phyloP scores from a whole-genome alignment of 2,113 vertebrate species.

The Epinephelus lanceolatus region DNA sequence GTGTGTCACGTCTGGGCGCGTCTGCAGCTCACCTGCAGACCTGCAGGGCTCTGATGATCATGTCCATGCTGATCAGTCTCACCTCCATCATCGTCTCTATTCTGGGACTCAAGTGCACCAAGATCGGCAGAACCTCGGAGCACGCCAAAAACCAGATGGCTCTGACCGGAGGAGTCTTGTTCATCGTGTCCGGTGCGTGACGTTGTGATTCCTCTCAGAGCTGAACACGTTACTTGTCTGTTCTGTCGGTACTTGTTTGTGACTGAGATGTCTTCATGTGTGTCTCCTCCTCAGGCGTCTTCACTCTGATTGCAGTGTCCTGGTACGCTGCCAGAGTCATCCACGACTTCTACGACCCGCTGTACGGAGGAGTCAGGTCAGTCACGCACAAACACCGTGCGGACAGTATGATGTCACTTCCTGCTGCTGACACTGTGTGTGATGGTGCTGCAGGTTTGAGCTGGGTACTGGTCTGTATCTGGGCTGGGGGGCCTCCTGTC shows the following conservation, averaged over 20 bases:
- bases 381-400: neutral
- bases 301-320: conserved; percentile 74
- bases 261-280: too few relatives aligned
- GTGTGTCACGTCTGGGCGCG: neutral
- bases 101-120: conserved; percentile 90
- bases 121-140: conserved; percentile 81
- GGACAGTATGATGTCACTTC: neutral
- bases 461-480: conserved; percentile 89
- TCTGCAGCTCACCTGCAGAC: conserved; percentile 85
- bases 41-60: conserved; percentile 91
- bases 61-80: conserved; percentile 86
- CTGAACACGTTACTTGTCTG: too few relatives aligned
- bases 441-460: conserved; percentile 85
- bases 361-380: conserved; percentile 74
- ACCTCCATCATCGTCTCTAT: conserved; percentile 80
- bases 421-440: neutral
- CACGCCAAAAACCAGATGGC: conserved; percentile 83
- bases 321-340: conserved; percentile 81
- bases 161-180: conserved; percentile 85
- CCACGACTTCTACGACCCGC: conserved; percentile 79
- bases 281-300: conserved; percentile 69
- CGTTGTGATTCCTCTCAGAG: too few relatives aligned
- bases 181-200: conserved; percentile 87
- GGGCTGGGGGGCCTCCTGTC: conserved; percentile 86
- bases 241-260: too few relatives aligned